Percentiles rank a stretch among this genome's conserved stretches.
Conservation (phyloP, 2,888 invertebrate species). For the Nomada fabriciana region DNA sequence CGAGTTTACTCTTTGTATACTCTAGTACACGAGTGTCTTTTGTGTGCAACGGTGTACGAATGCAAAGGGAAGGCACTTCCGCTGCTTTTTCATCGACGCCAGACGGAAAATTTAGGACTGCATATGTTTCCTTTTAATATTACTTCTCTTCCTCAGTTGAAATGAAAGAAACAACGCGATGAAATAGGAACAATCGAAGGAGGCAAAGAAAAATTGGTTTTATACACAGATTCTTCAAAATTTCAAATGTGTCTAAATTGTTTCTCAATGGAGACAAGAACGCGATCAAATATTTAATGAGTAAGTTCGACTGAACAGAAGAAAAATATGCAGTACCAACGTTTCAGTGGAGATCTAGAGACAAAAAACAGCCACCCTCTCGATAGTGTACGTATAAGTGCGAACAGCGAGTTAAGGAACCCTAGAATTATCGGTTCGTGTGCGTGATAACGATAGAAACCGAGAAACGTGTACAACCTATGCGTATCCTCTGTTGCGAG, state of each 20-base stretch:
- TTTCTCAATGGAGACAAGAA: no score
- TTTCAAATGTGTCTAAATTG: no score
- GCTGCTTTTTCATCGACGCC: constrained; percentile 74
- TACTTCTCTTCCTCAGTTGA: neutral
- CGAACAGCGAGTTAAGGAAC: constrained; percentile 68
- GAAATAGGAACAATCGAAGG: no score
- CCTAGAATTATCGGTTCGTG: constrained; percentile 57
- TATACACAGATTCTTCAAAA: neutral
- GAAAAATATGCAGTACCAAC: constrained; percentile 54
- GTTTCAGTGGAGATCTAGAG: constrained; percentile 71
- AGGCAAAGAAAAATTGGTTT: neutral
- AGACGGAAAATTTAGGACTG: constrained; percentile 47
- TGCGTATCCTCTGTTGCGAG: constrained; percentile 15
- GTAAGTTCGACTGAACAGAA: neutral
- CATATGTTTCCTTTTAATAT: neutral
- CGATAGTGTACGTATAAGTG: constrained; percentile 68
- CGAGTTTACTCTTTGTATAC: constrained; percentile 46
- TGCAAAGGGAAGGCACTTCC: constrained; percentile 84
- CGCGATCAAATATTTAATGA: neutral
- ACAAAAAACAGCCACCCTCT: constrained; percentile 77
- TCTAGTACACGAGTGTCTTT: constrained; percentile 56
- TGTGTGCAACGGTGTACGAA: constrained; percentile 80
- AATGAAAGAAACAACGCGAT: neutral
- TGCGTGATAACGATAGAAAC: constrained; percentile 38
- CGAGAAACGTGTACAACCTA: constrained; percentile 38